A percentile compares a stretch with the other conserved stretches of the same genome.
Evolutionary conservation across 2,888 invertebrate species (phyloP).

Genomic region (Oconnorella tubifera): DNA sequence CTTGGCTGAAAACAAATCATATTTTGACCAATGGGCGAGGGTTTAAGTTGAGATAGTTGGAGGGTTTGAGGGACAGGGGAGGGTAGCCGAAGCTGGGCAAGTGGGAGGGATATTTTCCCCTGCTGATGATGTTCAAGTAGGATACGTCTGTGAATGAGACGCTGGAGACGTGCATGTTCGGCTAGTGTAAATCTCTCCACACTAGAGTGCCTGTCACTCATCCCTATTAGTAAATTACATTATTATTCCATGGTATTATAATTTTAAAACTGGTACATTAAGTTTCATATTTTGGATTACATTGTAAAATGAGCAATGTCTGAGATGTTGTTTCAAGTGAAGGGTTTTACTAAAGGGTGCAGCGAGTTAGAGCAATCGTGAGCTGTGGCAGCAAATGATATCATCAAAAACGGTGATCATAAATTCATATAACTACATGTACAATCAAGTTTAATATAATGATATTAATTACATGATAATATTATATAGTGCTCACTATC

Average conservation of each 20-base stretch:
- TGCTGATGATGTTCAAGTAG: constrained; percentile 68
- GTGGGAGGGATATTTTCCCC: constrained; percentile 44
- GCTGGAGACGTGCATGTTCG: constrained; percentile 85
- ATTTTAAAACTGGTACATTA: no score
- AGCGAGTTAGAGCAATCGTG: no score
- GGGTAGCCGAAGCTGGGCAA: constrained; percentile 8
- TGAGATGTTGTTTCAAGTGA: neutral
- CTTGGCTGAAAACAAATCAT: neutral
- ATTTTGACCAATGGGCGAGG: neutral
- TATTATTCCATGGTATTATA: neutral
- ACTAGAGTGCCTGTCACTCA: constrained; percentile 69
- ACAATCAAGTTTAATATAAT: no score
- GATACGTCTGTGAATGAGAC: constrained; percentile 78
- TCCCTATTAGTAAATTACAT: no score
- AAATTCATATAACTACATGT: no score
- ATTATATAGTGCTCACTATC: no score
- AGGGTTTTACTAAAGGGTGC: no score
- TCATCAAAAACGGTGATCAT: no score
- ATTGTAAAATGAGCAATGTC: neutral
- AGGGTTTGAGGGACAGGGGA: neutral
- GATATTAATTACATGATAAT: no score
- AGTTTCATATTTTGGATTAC: neutral
- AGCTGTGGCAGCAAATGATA: no score
- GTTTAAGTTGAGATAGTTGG: neutral
- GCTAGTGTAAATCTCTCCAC: constrained; percentile 75